phyloP scores from a whole-genome alignment of 23 tunicate species.

The Diplosoma virens region DNA sequence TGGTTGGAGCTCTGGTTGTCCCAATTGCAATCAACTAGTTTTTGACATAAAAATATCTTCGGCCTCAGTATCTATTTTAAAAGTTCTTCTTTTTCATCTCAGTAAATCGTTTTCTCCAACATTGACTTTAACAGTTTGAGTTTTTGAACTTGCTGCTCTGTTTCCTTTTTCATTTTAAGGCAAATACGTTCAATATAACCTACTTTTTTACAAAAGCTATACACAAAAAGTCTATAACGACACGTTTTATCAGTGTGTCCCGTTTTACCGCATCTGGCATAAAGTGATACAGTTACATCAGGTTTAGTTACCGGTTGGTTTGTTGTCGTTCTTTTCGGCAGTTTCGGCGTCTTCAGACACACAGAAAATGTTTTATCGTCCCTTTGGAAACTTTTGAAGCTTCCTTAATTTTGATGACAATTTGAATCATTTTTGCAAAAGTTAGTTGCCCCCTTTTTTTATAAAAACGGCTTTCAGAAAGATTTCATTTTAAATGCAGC shows the following conservation, averaged over 20 bases:
- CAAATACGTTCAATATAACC: conserved; percentile 20
- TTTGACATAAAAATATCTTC: conserved; percentile 14
- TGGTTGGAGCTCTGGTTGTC: neutral
- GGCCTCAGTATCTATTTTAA: conserved; percentile 28
- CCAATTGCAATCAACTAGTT: conserved; percentile 11
- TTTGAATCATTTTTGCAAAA: conserved; percentile 26
- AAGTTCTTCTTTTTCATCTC: neutral
- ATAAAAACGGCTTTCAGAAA: conserved; percentile 36
- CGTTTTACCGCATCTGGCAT: conserved; percentile 12
- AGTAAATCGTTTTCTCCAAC: neutral
- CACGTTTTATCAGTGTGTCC: conserved; percentile 12
- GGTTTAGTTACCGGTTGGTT: no score
- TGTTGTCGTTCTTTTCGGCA: neutral
- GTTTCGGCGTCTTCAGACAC: no score
- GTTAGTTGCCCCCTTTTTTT: conserved; percentile 33
- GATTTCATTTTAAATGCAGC: conserved; percentile 31
- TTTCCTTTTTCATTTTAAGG: neutral
- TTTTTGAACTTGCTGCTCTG: neutral
- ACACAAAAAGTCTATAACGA: neutral
- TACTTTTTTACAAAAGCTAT: conserved; percentile 10
- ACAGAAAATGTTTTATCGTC: no score
- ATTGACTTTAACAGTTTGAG: neutral
- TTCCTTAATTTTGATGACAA: conserved; percentile 24
- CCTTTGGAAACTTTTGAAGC: conserved; percentile 45
- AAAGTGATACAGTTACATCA: neutral